Evolutionary conservation across 2,888 invertebrate genomes (phyloP).

Genomic region (Megaustenia siamemsis): DNA sequence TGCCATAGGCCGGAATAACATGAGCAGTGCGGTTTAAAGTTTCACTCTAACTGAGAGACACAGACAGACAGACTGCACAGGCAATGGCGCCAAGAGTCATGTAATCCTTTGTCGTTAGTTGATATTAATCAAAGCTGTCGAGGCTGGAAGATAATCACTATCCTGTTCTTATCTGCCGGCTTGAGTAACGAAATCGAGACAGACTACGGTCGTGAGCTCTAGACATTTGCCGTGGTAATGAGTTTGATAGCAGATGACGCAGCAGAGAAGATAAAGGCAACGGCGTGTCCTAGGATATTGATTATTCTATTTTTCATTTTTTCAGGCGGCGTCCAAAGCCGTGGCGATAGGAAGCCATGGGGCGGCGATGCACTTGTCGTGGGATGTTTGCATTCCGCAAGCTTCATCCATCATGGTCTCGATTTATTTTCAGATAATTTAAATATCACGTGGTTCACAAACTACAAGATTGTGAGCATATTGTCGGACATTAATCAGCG

Average conservation of each 20-base stretch:
- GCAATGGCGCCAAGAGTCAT: not conserved
- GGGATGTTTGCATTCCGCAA: constrained; percentile 19
- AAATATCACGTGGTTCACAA: not conserved
- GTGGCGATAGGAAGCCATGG: constrained; percentile 4
- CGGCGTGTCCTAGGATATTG: not conserved
- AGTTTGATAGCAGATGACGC: constrained; percentile 21
- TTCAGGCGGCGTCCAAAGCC: not conserved
- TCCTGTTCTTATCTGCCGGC: constrained; percentile 16
- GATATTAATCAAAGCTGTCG: constrained; percentile 24
- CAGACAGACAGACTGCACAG: not conserved
- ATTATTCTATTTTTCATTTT: constrained; percentile 10
- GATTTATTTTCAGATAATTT: constrained; percentile 7
- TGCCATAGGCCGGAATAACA: not conserved
- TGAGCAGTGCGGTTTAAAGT: not conserved
- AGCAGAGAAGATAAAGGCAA: constrained; percentile 6
- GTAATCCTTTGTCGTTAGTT: not conserved
- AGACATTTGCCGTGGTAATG: constrained; percentile 1
- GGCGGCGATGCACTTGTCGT: not conserved
- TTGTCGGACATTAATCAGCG: too few relatives aligned
- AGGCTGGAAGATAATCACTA: not conserved
- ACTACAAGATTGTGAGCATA: not conserved
- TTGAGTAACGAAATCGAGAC: not conserved
- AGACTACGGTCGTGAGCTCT: not conserved
- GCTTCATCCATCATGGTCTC: constrained; percentile 7
- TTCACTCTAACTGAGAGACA: not conserved